Conservation (phyloP, 2,888 invertebrate species). For the Yponomeuta malinellus region DNA sequence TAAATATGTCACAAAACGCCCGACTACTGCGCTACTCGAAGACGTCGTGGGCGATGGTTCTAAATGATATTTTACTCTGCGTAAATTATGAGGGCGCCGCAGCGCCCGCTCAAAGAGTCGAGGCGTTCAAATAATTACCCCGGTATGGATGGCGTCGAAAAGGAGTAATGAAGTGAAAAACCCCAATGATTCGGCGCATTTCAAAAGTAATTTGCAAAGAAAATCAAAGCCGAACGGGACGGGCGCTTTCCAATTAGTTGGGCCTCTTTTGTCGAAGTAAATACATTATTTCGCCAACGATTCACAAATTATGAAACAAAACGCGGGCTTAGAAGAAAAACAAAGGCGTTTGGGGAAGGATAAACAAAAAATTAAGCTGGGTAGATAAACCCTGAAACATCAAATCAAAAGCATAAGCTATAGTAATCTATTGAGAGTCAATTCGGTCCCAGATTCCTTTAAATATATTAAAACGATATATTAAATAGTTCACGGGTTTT, state of each 20-base stretch:
- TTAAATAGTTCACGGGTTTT: no score
- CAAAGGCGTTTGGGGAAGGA: not conserved
- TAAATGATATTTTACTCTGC: no score
- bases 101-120: slow-evolving; percentile 38
- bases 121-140: slow-evolving; percentile 60
- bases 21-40: no score
- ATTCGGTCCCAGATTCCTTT: no score
- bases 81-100: no score
- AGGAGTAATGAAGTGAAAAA: slow-evolving; percentile 64
- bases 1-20: no score
- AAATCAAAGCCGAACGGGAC: slow-evolving; percentile 7
- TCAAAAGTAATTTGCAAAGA: slow-evolving; percentile 9
- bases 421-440: no score
- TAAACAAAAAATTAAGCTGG: no score
- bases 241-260: not conserved
- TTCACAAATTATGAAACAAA: not conserved
- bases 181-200: slow-evolving; percentile 21
- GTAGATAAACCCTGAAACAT: no score
- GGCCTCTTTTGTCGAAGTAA: not conserved
- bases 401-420: no score
- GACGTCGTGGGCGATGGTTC: no score
- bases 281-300: not conserved
- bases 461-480: no score
- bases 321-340: not conserved
- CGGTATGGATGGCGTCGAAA: slow-evolving; percentile 41